Percentiles rank a stretch among this genome's conserved stretches.
phyloP scores from a whole-genome alignment of 1,140 invertebrate genomes.

The Lysiphlebus fabarum region DNA sequence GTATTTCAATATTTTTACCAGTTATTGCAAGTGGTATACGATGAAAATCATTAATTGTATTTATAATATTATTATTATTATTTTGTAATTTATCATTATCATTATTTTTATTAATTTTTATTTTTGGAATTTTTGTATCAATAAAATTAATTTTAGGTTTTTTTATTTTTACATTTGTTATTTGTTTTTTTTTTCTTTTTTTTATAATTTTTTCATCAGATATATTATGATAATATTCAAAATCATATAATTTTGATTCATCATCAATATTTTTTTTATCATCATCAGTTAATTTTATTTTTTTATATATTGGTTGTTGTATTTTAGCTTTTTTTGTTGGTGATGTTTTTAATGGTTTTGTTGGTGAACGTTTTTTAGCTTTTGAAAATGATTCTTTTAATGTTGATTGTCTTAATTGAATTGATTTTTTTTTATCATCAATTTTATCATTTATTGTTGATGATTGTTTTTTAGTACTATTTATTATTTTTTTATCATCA shows the following conservation, averaged over 20 bases:
- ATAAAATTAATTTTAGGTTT: too few relatives aligned
- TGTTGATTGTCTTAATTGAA: constrained; percentile 12
- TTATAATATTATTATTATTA: not conserved
- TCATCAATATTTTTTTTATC: not conserved
- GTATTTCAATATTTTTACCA: too few relatives aligned
- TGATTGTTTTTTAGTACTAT: constrained; percentile 4
- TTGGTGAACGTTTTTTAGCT: constrained; percentile 26
- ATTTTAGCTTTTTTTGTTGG: not conserved
- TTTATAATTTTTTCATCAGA: not conserved
- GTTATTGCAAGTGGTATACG: not conserved
- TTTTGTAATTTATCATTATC: not conserved
- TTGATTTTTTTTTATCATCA: not conserved
- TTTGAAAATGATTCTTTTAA: constrained; percentile 25
- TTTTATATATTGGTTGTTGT: constrained; percentile 29
- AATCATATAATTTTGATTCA: not conserved
- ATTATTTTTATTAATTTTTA: constrained; percentile 7
- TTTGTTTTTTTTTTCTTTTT: not conserved
- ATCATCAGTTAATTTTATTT: constrained; percentile 2
- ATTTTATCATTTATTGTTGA: constrained; percentile 1
- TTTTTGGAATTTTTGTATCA: constrained; percentile 15
- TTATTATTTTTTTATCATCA: not conserved
- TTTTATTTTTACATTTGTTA: not conserved
- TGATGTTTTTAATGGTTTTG: constrained; percentile 12
- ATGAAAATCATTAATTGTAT: constrained; percentile 12
- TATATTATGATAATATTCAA: not conserved